Evolutionary conservation across 2,113 vertebrate genomes (phyloP), one percentile per base, ranked within the genome.

Genomic region (Alligator mississippiensis): DNA sequence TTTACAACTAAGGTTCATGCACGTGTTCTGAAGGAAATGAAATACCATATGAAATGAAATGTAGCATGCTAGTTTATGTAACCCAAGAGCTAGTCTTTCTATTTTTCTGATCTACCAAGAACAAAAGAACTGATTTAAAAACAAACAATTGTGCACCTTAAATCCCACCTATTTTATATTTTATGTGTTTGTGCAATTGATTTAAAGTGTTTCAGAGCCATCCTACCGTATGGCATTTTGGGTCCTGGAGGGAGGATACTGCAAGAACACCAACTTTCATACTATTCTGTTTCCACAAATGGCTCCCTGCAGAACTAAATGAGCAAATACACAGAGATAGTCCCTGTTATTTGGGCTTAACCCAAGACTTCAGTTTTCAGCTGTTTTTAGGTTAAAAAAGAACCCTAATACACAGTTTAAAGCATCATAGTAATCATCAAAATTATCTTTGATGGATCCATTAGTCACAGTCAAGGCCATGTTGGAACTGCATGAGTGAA

Each of bases 21-120:
- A 1, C 38, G 28, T 13, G 68, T 30, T 90, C 85, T 80, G 70
- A 87, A 90, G 64, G 87, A 95, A 96, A 94, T 87, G 60, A 95
- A 96, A 83, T 1, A 90, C 61, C 87, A 95, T 96, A 94, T 87
- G 60, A 95, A 96, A 83, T 1, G 0, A 95, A 97, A 96, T 85
- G 58, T 68, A 70, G 84, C 4, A 0, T 93, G 90, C 87, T 93
- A 89, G 88, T 96, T 96, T 95, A 92, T 82, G 93, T 93, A 94
- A 93, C 90, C 80, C 54, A 80, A 89, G 80, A 90, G 64, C 80
- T 0, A 0, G 92, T 89, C 81, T 30, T 80, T 59, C 89, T 70
- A 63, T 18, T 92, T 83, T 91, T 90, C 86, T 61, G 25, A 91
- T 82, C 9, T n/a, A 83, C 28, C 25, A 58, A 88, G 92, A 88